Percentiles rank a stretch among this genome's conserved stretches.
phyloP scores from a whole-genome alignment of 2,888 invertebrate species.

The Xanthorhoe designata region DNA sequence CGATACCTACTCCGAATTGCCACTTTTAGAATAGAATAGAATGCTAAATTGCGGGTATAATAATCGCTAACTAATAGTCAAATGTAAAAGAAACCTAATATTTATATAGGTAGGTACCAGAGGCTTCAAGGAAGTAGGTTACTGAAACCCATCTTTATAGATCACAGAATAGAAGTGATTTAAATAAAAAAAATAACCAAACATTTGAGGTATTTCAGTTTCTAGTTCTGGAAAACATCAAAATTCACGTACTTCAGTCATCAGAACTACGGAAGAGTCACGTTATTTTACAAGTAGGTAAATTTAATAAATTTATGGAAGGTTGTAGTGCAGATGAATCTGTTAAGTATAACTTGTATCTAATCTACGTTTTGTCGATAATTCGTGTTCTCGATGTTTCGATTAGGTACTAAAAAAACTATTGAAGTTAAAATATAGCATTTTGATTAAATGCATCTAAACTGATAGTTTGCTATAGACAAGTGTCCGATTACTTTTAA shows the following conservation, averaged over 20 bases:
- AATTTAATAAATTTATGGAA: conserved; percentile 7
- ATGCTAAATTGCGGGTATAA: too few species aligned
- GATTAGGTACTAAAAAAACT: conserved; percentile 31
- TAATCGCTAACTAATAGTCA: neutral
- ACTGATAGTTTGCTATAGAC: conserved; percentile 17
- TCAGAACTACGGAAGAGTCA: conserved; percentile 22
- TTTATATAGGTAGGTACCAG: neutral
- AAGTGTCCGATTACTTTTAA: conserved; percentile 4
- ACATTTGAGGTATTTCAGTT: conserved; percentile 51
- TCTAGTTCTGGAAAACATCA: conserved; percentile 49
- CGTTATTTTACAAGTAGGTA: neutral
- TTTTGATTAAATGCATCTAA: conserved; percentile 18
- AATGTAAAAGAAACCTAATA: neutral
- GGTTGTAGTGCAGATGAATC: conserved; percentile 9
- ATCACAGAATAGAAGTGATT: conserved; percentile 58
- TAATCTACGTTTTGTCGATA: conserved; percentile 35
- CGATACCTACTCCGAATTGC: too few species aligned
- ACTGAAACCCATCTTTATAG: conserved; percentile 42
- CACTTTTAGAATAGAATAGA: too few species aligned
- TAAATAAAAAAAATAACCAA: conserved; percentile 35
- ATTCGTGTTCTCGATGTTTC: conserved; percentile 59
- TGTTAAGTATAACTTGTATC: conserved; percentile 2
- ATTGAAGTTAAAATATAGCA: neutral
- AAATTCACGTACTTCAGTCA: conserved; percentile 35
- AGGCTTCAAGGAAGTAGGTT: conserved; percentile 4